These are phyloP conservation scores for Hipposideros armiger DNA, from an alignment of 2,113 vertebrate species.

Conservation along the genomic window DNA sequence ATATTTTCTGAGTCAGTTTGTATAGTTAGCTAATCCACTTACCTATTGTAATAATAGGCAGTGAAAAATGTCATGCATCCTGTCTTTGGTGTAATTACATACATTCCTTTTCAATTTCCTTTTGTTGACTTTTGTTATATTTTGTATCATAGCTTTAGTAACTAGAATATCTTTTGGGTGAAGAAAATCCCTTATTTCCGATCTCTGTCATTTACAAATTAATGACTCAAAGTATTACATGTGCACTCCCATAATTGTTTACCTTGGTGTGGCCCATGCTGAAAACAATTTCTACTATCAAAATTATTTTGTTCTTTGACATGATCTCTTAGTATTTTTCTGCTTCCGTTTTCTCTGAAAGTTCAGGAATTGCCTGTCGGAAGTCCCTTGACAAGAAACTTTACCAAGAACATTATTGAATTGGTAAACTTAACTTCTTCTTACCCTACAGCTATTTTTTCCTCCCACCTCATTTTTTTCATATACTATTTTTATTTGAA, in stretches of 20 bases:
- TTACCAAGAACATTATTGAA: constrained; percentile 58
- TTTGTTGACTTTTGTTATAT: constrained; percentile 82
- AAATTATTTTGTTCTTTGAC: constrained; percentile 63
- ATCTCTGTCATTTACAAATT: constrained; percentile 77
- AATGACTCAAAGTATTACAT: constrained; percentile 71
- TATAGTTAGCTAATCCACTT: constrained; percentile 70
- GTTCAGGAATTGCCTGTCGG: constrained; percentile 25
- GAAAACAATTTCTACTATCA: constrained; percentile 54
- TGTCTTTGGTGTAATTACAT: constrained; percentile 69
- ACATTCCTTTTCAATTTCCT: constrained; percentile 74
- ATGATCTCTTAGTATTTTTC: constrained; percentile 62
- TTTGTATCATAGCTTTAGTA: constrained; percentile 75
- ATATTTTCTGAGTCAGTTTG: constrained; percentile 62
- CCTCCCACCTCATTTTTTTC: background rate
- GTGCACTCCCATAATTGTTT: constrained; percentile 65
- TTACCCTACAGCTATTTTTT: constrained; percentile 37
- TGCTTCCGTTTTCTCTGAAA: constrained; percentile 53
- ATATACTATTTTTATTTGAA: constrained; percentile 44
- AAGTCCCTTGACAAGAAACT: constrained; percentile 62
- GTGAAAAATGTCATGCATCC: constrained; percentile 77
- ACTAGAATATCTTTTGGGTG: constrained; percentile 67
- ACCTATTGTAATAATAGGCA: constrained; percentile 73
- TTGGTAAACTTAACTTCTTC: constrained; percentile 51
- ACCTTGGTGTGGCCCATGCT: constrained; percentile 62
- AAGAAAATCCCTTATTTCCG: constrained; percentile 77